phyloP scores from a whole-genome alignment of 2,888 invertebrate genomes.

The Eupithecia subfuscata region DNA sequence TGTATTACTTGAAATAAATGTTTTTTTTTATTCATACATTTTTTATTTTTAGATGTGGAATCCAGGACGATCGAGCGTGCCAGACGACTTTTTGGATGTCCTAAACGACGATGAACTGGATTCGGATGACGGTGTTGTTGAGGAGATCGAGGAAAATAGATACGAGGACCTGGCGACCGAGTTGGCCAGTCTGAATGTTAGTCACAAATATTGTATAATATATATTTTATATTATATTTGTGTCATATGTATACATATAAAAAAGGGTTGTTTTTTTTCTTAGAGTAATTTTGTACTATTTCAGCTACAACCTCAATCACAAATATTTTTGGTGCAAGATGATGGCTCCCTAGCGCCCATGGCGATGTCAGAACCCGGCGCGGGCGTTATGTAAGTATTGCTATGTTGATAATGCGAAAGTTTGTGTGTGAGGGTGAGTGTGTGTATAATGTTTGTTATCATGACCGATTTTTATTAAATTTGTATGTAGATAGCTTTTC shows the following conservation, averaged over 20 bases:
- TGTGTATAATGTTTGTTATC: not conserved
- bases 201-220: conserved; percentile 5
- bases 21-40: not conserved
- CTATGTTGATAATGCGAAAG: no score
- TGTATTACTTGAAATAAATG: not conserved
- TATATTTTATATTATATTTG: conserved; percentile 5
- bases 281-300: not conserved
- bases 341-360: conserved; percentile 3
- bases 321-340: conserved; percentile 1
- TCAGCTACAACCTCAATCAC: not conserved
- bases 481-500: not conserved
- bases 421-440: not conserved
- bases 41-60: conserved; percentile 3
- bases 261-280: not conserved
- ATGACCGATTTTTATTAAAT: not conserved
- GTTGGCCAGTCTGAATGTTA: not conserved
- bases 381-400: not conserved
- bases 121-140: conserved; percentile 2
- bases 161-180: not conserved
- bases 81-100: not conserved
- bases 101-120: not conserved
- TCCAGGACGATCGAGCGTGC: not conserved
- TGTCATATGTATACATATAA: not conserved
- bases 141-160: not conserved
- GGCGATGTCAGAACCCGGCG: conserved; percentile 6